These are phyloP conservation scores for Nematolebias whitei DNA, from an alignment of 2,113 vertebrate species.

Conservation along the genomic window DNA sequence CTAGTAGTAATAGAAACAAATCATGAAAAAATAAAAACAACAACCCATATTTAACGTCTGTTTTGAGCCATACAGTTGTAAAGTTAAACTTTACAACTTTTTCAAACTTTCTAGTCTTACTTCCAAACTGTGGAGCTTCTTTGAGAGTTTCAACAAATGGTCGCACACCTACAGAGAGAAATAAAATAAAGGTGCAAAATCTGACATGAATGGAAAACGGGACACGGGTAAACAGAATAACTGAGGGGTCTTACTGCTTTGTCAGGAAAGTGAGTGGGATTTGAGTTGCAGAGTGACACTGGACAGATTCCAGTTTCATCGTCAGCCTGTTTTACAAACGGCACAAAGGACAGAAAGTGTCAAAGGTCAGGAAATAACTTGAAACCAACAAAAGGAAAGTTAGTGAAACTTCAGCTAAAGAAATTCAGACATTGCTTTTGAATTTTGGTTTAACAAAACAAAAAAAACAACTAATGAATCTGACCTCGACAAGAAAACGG, in stretches of 20 bases:
- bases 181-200: not conserved
- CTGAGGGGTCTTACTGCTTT: slow-evolving; percentile 49
- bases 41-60: not conserved
- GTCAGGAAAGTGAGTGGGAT: slow-evolving; percentile 14
- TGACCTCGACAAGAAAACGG: too few species aligned
- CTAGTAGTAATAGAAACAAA: too few species aligned
- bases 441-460: too few species aligned
- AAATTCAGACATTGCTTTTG: too few species aligned
- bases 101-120: slow-evolving; percentile 76
- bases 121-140: slow-evolving; percentile 87
- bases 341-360: not conserved
- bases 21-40: too few species aligned
- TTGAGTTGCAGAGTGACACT: not conserved
- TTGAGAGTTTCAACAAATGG: slow-evolving; percentile 78
- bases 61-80: not conserved
- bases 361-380: not conserved
- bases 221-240: not conserved
- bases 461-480: too few species aligned
- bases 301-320: slow-evolving; percentile 15
- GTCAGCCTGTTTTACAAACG: slow-evolving; percentile 55
- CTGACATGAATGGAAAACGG: not conserved
- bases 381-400: too few species aligned
- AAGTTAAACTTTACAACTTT: too few species aligned
- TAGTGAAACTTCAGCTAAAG: too few species aligned
- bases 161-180: slow-evolving; percentile 79